Conservation (phyloP, 2,888 invertebrate species). For the Thymelicus acteon region DNA sequence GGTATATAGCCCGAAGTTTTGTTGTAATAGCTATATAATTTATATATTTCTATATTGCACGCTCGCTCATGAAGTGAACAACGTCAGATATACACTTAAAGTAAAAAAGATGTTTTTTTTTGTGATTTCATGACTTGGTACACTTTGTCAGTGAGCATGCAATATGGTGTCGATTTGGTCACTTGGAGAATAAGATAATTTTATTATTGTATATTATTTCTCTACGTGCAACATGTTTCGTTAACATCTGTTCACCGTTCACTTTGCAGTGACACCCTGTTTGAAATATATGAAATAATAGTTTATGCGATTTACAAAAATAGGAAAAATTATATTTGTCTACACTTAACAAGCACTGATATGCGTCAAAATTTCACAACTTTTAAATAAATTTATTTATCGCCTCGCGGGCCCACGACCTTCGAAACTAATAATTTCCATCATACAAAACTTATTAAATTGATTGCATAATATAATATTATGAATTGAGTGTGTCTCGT, state of each 20-base stretch:
- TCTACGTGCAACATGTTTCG: slow-evolving; percentile 53
- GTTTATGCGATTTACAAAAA: slow-evolving; percentile 54
- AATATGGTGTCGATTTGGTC: slow-evolving; percentile 62
- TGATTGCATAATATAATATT: slow-evolving; percentile 43
- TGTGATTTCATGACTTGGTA: slow-evolving; percentile 20
- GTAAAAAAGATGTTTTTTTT: slow-evolving; percentile 34
- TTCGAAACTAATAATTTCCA: slow-evolving; percentile 43
- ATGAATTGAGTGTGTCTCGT: slow-evolving; percentile 38
- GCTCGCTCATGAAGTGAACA: slow-evolving; percentile 12
- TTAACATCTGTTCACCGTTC: slow-evolving; percentile 29
- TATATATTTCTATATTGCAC: slow-evolving; percentile 21
- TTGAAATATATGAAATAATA: slow-evolving; percentile 45
- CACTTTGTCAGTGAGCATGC: slow-evolving; percentile 12
- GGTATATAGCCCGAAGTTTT: slow-evolving; percentile 9
- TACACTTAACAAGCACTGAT: slow-evolving; percentile 66
- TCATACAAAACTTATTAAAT: slow-evolving; percentile 45
- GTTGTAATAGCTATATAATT: slow-evolving; percentile 28
- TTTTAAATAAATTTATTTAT: slow-evolving; percentile 65
- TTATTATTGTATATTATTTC: slow-evolving; percentile 52
- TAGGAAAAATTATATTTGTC: slow-evolving; percentile 57
- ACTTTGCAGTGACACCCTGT: slow-evolving; percentile 46
- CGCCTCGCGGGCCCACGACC: slow-evolving; percentile 54
- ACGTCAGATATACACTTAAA: slow-evolving; percentile 8
- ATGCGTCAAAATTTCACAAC: slow-evolving; percentile 74
- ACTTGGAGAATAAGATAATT: slow-evolving; percentile 70